Evolutionary conservation across 2,797 vertebrate species (phyloP).

Genomic region (Hybognathus amarus): DNA sequence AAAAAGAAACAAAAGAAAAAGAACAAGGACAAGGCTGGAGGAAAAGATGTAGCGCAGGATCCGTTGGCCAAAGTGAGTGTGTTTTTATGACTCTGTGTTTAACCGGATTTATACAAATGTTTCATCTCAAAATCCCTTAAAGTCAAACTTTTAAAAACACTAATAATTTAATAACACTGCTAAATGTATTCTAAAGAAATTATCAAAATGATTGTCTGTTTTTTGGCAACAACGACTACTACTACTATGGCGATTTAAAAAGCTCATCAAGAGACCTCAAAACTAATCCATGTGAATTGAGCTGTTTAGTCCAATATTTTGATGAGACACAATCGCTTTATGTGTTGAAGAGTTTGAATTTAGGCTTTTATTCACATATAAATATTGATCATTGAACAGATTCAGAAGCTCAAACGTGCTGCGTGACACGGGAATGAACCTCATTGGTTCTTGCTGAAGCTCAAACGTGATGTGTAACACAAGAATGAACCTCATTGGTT

Average conservation of each 20-base stretch:
- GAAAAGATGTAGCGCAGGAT: constrained; percentile 85
- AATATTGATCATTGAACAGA: too few relatives aligned
- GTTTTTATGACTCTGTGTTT: background rate
- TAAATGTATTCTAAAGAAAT: background rate
- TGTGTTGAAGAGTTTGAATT: background rate
- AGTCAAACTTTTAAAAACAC: background rate
- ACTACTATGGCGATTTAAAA: background rate
- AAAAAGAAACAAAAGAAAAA: constrained; percentile 97
- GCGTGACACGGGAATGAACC: too few relatives aligned
- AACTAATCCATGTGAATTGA: too few relatives aligned
- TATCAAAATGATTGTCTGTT: background rate
- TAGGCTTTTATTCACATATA: too few relatives aligned
- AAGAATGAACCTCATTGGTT: too few relatives aligned
- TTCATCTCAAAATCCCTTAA: background rate
- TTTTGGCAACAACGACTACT: too few relatives aligned
- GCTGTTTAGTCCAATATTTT: background rate
- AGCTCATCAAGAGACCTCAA: background rate
- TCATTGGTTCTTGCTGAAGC: too few relatives aligned
- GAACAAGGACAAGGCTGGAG: constrained; percentile 88
- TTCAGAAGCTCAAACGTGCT: background rate
- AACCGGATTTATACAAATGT: background rate
- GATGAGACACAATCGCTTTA: background rate
- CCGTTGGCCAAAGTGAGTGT: constrained; percentile 84
- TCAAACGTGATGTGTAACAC: too few relatives aligned
- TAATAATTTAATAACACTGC: background rate